Evolutionary conservation across 1,140 invertebrate species (phyloP), one percentile per base, ranked within the genome.

Genomic region (Lepidotrigona ventralis): DNA sequence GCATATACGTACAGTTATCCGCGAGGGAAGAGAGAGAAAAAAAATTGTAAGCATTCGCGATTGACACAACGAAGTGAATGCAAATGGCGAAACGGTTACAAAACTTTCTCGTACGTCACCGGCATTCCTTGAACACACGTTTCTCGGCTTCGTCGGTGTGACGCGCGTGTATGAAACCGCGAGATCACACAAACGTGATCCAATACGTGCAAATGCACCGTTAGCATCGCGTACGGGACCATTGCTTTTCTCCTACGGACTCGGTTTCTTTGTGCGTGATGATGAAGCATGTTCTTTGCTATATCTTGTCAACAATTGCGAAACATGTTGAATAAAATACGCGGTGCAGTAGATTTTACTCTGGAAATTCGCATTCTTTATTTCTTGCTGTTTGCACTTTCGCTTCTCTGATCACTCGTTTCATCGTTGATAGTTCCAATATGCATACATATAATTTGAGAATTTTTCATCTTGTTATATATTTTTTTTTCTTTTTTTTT

Each of bases 21-120:
- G 3, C 51, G 33, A 51, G 46, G 21, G 72, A 73, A 64, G 66
- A 58, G 15, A 26, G n/a, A 58, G 8, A 68, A 75, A 56, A 75
- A 51, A 15, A 63, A 51, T 76, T 68, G 63, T 76, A 81, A 76
- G 75, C 63, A 76, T 54, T 54, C 73, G 74, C 81, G 74, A 70
- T 58, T 60, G 63, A 26, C 29, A 68, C 75, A 86, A 86, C 75
- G 53, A 58, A 79, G 76, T 26, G 81, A 86, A 87, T 76, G 71
- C 72, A 80, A 86, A 71, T 82, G 53, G 54, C 29, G 9, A 33
- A 46, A n/a, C 63, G 53, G 53, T 72, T 86, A 72, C 60, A 73
- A 73, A 66, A 70, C 23, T 86, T 81, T 83, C 70, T 69, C 74
- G 58, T 83, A 80, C 79, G 77, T 87, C 77, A 84, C 17, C 60